These are phyloP conservation scores for Lamproptera curius DNA, from an alignment of 2,888 invertebrate genomes.

Conservation along the genomic window DNA sequence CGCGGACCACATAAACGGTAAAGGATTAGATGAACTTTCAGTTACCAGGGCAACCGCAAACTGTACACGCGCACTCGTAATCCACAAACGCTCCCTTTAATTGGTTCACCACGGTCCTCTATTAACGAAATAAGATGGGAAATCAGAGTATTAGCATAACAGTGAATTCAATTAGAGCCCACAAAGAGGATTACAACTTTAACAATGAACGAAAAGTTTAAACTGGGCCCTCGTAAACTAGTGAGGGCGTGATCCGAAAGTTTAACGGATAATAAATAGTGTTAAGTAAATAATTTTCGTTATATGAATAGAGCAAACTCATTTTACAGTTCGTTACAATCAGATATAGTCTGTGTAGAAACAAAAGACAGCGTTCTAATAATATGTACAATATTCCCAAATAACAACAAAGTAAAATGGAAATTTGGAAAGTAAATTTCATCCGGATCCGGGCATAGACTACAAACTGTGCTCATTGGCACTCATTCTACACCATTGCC, in stretches of 20 bases:
- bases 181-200: constrained; percentile 79
- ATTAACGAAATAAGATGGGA: constrained; percentile 78
- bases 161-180: constrained; percentile 76
- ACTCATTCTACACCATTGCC: constrained; percentile 21
- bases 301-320: too few species aligned
- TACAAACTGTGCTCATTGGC: constrained; percentile 17
- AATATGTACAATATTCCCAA: too few species aligned
- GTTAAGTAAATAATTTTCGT: too few species aligned
- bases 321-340: too few species aligned
- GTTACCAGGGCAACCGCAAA: constrained; percentile 56
- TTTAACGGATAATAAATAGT: constrained; percentile 52
- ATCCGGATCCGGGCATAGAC: constrained; percentile 7
- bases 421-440: constrained; percentile 13
- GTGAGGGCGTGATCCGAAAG: constrained; percentile 72
- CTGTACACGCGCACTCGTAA: constrained; percentile 68
- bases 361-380: too few species aligned
- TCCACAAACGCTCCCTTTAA: constrained; percentile 74
- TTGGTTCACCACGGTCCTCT: constrained; percentile 76
- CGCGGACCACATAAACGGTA: constrained; percentile 22
- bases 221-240: constrained; percentile 66
- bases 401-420: neutral
- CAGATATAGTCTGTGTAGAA: too few species aligned
- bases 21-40: constrained; percentile 46
- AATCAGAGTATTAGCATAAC: constrained; percentile 78
- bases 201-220: constrained; percentile 74